Evolutionary conservation across 2,888 invertebrate species (phyloP), one percentile per base, ranked within the genome.

Genomic region (Orchesellides sinensis): DNA sequence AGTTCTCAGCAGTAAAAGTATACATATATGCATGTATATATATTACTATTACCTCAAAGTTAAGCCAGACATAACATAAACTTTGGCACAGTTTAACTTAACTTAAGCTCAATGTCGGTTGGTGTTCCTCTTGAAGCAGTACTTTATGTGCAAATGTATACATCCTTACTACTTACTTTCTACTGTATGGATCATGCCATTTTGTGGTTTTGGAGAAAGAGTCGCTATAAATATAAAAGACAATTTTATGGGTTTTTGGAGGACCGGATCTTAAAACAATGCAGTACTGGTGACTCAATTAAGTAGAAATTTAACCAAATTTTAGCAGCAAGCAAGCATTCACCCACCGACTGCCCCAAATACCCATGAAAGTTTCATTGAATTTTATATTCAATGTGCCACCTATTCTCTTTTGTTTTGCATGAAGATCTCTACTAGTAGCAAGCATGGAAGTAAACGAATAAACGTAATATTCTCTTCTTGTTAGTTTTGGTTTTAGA

Each of bases 251-350:
- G 69, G 68, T 56, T 77, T 29, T 68, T 40, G 75, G 66, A 66
- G 75, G 45, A 52, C 40, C 17, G 47, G 54, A 74, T 8, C 40
- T 40, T 40, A 74, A 65, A 63, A 74, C 66, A 75, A 68, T 75
- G 52, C 59, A 77, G 56, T 59, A 47, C 68, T 77, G 68, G 77
- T 69, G 77, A 77, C 77, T 77, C 77, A 77, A 77, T 77, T 77
- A 77, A 77, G 77, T 77, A 59, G 68, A 77, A 77, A 77, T 77
- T 77, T 77, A 69, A 49, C 68, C 68, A 77, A 77, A 77, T 77
- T 77, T 77, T 68, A 77, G 69, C 69, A 59, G 61, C 69, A 59
- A 59, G 52, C 69, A 54, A 69, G 72, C 59, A 72, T 29, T 59
- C 56, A 35, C n/a, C n/a, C 35, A 8, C 35, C 35, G 12, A 35